Evolutionary conservation across 1,140 invertebrate species (phyloP).

Genomic region (Brachionus rubens): DNA sequence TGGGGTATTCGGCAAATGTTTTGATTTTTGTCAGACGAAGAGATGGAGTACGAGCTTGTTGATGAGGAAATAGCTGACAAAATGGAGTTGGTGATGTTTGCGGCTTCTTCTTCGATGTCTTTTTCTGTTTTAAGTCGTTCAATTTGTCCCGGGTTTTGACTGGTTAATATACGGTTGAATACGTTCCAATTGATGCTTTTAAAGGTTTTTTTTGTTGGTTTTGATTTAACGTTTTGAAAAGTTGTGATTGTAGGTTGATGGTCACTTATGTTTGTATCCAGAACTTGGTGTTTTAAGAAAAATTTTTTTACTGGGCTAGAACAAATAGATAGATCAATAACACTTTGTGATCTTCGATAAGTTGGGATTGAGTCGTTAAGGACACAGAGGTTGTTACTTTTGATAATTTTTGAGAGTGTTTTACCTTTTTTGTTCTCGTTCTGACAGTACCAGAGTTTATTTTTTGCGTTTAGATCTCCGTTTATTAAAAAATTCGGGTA

Average conservation of each 20-base stretch:
- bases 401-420: not conserved
- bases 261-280: not conserved
- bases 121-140: not conserved
- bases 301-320: not conserved
- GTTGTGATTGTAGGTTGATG: not conserved
- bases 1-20: not conserved
- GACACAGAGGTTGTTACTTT: not conserved
- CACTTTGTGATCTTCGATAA: not conserved
- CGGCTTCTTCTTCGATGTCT: not conserved
- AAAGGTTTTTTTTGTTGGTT: not conserved
- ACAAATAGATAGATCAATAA: not conserved
- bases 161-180: not conserved
- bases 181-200: not conserved
- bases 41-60: not conserved
- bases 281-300: not conserved
- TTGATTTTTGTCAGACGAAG: not conserved
- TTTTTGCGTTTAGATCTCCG: not conserved
- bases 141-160: not conserved
- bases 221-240: not conserved
- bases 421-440: constrained; percentile 2
- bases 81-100: not conserved
- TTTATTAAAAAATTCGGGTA: not conserved
- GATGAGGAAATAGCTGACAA: not conserved
- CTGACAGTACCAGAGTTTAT: not conserved
- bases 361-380: not conserved